Base-by-base conservation (phyloP, 1,140 invertebrate species). In the Dryas iulia region DNA sequence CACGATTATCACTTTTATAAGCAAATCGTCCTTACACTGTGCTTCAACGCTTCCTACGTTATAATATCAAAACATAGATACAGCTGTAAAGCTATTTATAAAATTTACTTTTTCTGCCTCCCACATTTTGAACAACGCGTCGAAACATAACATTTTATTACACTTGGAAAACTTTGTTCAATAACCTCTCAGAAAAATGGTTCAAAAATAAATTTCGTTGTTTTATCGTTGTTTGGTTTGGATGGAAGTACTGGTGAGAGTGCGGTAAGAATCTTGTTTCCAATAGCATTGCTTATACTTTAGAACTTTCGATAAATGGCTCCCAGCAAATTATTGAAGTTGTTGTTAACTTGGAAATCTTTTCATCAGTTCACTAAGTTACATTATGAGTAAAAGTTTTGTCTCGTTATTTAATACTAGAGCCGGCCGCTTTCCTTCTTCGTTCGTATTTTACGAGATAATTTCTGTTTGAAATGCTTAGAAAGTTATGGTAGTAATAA, bases 311-410 rank as follows among this genome's bases (percentile, higher is more conserved):
- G 18, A 64, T 64, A 64, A 64, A 64, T 64, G 28, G 30, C 61
- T 35, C 11, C 3, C 4, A 64, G 61, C 61, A 33, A 64, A 64
- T 64, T 64, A 56, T 56, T 24, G 14, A 53, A 62, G 52, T 64
- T 28, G 52, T 57, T 30, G 39, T 64, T 56, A 64, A 64, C 11
- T 64, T 64, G 53, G 60, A 12, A 63, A 63, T 63, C 60, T 63
- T 63, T 61, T 56, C 61, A 33, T 62, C 60, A 30, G 60, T 62
- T 53, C 33, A 25, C 33, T 24, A 62, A 62, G 10, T 53, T 53
- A 30, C 52, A 21, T 25, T 39, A 62, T 54, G 31, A 35, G 39
- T 21, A 8, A 21, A 47, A 47, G 39, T 47, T 47, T 47, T 47
- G 39, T 47, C 39, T 47, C 18, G 39, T 47, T 18, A 47, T 47